Percentiles rank a stretch among this genome's conserved stretches.
These are phyloP conservation scores for Drosophila percnosoma DNA, from an alignment of 2,888 invertebrate genomes.

Conservation along the genomic window DNA sequence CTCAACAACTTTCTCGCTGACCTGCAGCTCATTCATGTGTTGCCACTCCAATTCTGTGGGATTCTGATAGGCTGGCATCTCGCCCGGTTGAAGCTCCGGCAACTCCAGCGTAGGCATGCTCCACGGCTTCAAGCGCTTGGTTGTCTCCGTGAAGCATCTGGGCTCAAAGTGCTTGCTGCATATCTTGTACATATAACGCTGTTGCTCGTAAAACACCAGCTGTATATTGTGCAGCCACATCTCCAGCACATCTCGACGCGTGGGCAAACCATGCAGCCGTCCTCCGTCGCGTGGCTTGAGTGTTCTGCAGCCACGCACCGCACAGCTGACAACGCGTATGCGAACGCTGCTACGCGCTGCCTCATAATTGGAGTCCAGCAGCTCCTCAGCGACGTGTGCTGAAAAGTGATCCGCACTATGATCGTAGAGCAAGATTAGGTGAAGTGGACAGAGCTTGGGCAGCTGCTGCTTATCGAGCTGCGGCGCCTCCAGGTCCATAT, in stretches of 20 bases:
- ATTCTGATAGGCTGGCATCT: constrained; percentile 27
- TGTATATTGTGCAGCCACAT: constrained; percentile 78
- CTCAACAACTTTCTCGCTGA: not conserved
- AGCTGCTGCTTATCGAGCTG: not conserved
- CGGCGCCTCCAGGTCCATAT: constrained; percentile 38
- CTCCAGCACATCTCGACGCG: constrained; percentile 51
- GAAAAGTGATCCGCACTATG: constrained; percentile 43
- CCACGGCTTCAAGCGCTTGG: constrained; percentile 71
- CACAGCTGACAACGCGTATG: constrained; percentile 57
- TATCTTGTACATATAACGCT: constrained; percentile 72
- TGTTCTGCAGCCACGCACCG: constrained; percentile 55
- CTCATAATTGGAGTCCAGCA: constrained; percentile 43
- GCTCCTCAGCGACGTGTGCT: constrained; percentile 26
- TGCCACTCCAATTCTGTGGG: constrained; percentile 63
- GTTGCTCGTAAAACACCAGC: constrained; percentile 61
- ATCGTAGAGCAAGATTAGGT: constrained; percentile 64
- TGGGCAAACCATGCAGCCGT: constrained; percentile 66
- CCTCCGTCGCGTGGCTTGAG: constrained; percentile 58
- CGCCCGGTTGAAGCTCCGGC: constrained; percentile 31
- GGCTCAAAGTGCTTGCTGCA: constrained; percentile 78
- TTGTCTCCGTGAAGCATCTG: constrained; percentile 56
- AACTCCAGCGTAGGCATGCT: constrained; percentile 75
- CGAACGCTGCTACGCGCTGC: constrained; percentile 49
- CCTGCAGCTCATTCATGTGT: constrained; percentile 32
- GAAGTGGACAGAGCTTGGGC: constrained; percentile 65